Conservation (phyloP, 2,797 vertebrate genomes). For the Aselliscus stoliczkanus region DNA sequence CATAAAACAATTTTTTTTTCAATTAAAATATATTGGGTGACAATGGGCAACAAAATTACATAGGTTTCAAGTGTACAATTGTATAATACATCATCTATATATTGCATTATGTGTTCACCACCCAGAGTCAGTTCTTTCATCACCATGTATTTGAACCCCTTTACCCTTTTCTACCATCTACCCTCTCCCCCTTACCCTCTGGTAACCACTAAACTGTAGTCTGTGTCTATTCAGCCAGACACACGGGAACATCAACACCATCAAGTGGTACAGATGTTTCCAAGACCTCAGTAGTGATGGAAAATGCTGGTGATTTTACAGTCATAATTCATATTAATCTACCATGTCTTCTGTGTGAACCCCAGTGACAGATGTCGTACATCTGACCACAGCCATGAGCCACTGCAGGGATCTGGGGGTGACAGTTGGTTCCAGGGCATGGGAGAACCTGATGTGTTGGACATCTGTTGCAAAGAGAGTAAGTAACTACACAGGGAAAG, state of each 20-base stretch:
- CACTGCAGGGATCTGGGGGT: background rate
- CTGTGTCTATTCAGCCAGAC: background rate
- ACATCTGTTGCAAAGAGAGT: constrained; percentile 32
- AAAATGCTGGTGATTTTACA: background rate
- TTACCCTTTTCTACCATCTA: no score
- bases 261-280: background rate
- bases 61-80: no score
- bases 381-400: background rate
- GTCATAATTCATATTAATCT: background rate
- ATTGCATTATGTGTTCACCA: no score
- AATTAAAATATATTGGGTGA: no score
- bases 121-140: no score
- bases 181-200: no score
- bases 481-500: background rate
- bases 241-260: background rate
- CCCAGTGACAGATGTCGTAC: background rate
- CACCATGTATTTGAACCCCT: no score
- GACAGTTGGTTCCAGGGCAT: background rate
- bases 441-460: background rate
- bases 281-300: background rate
- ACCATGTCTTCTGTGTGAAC: background rate
- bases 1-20: background rate
- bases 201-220: no score
- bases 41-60: no score
- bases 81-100: no score